These are phyloP conservation scores for Coenobita brevimanus DNA, from an alignment of 1,140 invertebrate species.

Conservation along the genomic window DNA sequence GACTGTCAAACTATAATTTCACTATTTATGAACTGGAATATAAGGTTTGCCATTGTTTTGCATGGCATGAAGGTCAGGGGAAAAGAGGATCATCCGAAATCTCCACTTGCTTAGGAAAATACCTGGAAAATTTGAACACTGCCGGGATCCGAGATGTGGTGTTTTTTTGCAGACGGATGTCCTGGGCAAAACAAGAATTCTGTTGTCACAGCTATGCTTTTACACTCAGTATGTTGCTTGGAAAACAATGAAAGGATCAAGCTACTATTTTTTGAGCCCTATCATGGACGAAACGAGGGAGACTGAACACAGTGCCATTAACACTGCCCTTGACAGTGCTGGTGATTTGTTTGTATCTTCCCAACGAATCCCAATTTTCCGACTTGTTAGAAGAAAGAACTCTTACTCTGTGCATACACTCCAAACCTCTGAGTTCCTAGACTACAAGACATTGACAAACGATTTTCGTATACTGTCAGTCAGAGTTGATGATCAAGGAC, in stretches of 20 bases:
- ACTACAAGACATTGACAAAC: not conserved
- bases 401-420: slow-evolving; percentile 11
- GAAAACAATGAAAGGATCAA: not conserved
- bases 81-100: slow-evolving; percentile 1
- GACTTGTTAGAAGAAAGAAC: slow-evolving; percentile 5
- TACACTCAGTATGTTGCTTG: slow-evolving; percentile 3
- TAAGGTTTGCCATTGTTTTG: slow-evolving; percentile 14
- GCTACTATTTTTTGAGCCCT: not conserved
- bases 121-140: no score
- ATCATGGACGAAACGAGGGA: not conserved
- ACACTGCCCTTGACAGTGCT: not conserved
- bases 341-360: slow-evolving; percentile 1
- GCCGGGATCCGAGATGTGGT: no score
- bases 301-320: not conserved
- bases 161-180: not conserved
- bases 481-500: not conserved
- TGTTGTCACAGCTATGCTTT: not conserved
- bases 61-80: not conserved
- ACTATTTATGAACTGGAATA: not conserved
- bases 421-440: not conserved
- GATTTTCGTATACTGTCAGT: not conserved
- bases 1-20: not conserved
- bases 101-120: not conserved
- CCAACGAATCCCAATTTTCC: not conserved
- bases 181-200: not conserved